phyloP scores from a whole-genome alignment of 1,140 invertebrate genomes.

The Bilobella aurantiaca region DNA sequence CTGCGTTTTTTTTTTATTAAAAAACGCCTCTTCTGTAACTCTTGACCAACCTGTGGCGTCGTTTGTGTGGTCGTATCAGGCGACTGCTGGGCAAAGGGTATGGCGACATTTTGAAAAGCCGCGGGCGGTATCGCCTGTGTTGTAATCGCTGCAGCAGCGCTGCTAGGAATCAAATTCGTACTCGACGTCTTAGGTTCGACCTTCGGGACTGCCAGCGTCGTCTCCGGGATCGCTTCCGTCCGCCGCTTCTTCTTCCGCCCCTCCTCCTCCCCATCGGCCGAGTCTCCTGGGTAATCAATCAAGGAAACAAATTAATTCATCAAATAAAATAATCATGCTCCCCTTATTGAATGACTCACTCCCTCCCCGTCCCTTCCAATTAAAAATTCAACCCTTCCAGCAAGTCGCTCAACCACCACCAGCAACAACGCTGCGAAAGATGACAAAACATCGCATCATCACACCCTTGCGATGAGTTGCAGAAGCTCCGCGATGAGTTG shows the following conservation, averaged over 20 bases:
- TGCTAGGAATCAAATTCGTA: slow-evolving; percentile 10
- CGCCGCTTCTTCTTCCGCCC: slow-evolving; percentile 6
- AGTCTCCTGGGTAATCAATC: slow-evolving; percentile 22
- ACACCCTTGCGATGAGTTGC: too few species aligned
- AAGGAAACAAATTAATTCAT: slow-evolving; percentile 15
- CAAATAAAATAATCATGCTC: slow-evolving; percentile 10
- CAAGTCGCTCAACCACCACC: too few species aligned
- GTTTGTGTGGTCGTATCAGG: slow-evolving; percentile 35
- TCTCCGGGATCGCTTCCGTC: slow-evolving; percentile 10
- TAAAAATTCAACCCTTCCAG: slow-evolving; percentile 2
- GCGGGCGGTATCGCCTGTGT: neutral
- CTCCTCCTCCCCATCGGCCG: slow-evolving; percentile 19
- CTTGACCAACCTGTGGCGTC: slow-evolving; percentile 31
- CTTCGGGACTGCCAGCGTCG: neutral
- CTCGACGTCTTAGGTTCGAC: neutral
- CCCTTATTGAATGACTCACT: neutral
- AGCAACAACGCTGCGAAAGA: neutral
- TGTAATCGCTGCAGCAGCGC: neutral
- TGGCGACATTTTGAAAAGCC: slow-evolving; percentile 21
- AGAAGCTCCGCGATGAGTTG: too few species aligned
- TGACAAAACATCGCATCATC: neutral
- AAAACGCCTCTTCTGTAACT: neutral
- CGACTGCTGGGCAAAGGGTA: slow-evolving; percentile 33
- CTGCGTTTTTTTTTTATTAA: neutral
- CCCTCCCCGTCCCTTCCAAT: neutral